Conservation (phyloP, 2,797 vertebrate genomes). For the Megalops cyprinoides region DNA sequence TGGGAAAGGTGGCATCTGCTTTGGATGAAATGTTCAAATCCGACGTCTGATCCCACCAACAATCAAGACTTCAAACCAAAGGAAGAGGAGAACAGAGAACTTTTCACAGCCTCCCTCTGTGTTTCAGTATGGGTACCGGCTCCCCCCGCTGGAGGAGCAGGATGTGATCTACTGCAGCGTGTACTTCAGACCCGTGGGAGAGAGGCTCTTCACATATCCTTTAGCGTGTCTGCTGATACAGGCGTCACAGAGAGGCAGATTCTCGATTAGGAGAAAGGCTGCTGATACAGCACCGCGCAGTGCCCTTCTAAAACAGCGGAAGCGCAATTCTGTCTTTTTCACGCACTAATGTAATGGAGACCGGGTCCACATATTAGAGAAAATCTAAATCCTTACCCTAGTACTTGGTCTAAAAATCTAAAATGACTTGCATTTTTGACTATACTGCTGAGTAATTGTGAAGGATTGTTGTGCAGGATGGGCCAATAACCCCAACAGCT, state of each 20-base stretch:
- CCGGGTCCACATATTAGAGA: not conserved
- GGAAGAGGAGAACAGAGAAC: not conserved
- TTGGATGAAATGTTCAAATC: slow-evolving; percentile 29
- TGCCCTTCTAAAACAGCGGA: not conserved
- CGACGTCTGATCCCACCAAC: slow-evolving; percentile 47
- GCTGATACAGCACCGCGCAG: not conserved
- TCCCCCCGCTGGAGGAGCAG: slow-evolving; percentile 74
- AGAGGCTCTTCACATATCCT: slow-evolving; percentile 88
- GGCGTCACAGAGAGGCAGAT: not conserved
- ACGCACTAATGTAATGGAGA: too few species aligned
- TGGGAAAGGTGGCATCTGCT: too few species aligned
- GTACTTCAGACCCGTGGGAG: slow-evolving; percentile 82
- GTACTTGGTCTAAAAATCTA: not conserved
- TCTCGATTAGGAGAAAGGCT: not conserved
- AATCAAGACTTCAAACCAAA: not conserved
- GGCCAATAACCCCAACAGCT: too few species aligned
- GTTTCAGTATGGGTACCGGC: slow-evolving; percentile 85
- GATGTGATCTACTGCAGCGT: slow-evolving; percentile 78
- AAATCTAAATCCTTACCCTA: not conserved
- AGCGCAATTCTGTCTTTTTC: not conserved
- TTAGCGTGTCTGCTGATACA: not conserved
- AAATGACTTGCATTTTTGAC: not conserved
- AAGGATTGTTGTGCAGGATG: too few species aligned
- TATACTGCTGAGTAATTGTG: too few species aligned
- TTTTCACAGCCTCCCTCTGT: slow-evolving; percentile 34